Conservation (phyloP, 1,140 invertebrate species). For the Dinothrombium tinctorium region DNA sequence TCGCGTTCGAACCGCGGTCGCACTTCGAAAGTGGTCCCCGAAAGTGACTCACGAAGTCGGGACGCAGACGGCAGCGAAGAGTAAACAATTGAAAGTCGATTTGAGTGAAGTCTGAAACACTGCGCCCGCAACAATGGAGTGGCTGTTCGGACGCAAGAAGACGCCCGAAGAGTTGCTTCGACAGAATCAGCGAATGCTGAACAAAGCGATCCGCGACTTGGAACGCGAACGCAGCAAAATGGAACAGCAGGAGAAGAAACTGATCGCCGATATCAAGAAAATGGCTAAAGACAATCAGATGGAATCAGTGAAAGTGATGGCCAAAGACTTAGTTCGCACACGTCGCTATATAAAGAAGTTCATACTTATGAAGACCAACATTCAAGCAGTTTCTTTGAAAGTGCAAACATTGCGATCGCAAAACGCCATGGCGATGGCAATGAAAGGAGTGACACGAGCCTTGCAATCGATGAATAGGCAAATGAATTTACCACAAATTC, state of each 20-base stretch:
- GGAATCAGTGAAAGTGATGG: slow-evolving; percentile 99
- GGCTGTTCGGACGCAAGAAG: slow-evolving; percentile 85
- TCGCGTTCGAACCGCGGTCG: too few species aligned
- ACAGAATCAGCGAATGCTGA: slow-evolving; percentile 93
- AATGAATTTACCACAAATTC: slow-evolving; percentile 95
- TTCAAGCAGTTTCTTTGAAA: slow-evolving; percentile 94
- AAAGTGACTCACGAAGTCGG: too few species aligned
- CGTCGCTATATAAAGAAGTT: slow-evolving; percentile 86
- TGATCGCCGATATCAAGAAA: slow-evolving; percentile 95
- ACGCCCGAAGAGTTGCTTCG: slow-evolving; percentile 93
- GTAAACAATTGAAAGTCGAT: too few species aligned
- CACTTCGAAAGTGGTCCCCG: too few species aligned
- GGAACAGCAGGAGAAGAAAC: slow-evolving; percentile 97
- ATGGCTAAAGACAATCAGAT: slow-evolving; percentile 97
- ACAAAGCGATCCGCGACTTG: slow-evolving; percentile 91
- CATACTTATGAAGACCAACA: slow-evolving; percentile 98
- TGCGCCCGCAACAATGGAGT: slow-evolving; percentile 71
- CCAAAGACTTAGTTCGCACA: slow-evolving; percentile 91
- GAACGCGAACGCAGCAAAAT: slow-evolving; percentile 80
- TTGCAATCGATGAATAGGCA: slow-evolving; percentile 92
- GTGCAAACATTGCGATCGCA: slow-evolving; percentile 94
- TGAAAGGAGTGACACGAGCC: slow-evolving; percentile 95
- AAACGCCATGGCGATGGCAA: slow-evolving; percentile 97
- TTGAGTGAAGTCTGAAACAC: too few species aligned
- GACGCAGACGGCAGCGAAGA: too few species aligned